Evolutionary conservation across 2,113 vertebrate genomes (phyloP).

Genomic region (Irena cyanogastra): DNA sequence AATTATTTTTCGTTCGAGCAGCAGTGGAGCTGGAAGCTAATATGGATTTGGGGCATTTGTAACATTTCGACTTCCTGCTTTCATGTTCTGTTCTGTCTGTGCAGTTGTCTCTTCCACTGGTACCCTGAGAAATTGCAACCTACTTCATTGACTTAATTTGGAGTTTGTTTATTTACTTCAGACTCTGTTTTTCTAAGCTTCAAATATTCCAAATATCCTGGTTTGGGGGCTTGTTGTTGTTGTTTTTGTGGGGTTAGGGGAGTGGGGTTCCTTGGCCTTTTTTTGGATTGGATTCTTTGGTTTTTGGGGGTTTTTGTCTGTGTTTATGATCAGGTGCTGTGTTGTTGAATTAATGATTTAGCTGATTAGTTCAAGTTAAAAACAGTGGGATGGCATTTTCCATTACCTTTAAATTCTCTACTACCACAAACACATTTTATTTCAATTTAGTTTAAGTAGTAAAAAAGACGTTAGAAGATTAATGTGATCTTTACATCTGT

Average conservation of each 20-base stretch:
- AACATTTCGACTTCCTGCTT: not conserved
- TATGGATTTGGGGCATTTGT: not conserved
- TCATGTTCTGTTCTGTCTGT: not conserved
- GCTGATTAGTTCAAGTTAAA: not conserved
- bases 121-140: not conserved
- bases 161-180: not conserved
- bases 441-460: not conserved
- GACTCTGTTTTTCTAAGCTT: not conserved
- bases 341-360: not conserved
- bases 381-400: not conserved
- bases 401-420: not conserved
- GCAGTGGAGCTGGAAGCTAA: not conserved
- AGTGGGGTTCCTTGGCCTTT: fast-evolving
- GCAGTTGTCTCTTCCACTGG: not conserved
- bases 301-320: not conserved
- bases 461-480: not conserved
- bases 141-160: not conserved
- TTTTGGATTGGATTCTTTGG: not conserved
- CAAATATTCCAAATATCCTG: not conserved
- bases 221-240: not conserved
- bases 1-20: not conserved
- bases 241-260: not conserved
- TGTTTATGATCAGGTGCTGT: not conserved
- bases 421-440: not conserved
- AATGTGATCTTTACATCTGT: not conserved